Percentiles rank a stretch among this genome's conserved stretches.
Evolutionary conservation across 2,113 vertebrate species (phyloP).

Genomic region (Odobenus rosmarus): DNA sequence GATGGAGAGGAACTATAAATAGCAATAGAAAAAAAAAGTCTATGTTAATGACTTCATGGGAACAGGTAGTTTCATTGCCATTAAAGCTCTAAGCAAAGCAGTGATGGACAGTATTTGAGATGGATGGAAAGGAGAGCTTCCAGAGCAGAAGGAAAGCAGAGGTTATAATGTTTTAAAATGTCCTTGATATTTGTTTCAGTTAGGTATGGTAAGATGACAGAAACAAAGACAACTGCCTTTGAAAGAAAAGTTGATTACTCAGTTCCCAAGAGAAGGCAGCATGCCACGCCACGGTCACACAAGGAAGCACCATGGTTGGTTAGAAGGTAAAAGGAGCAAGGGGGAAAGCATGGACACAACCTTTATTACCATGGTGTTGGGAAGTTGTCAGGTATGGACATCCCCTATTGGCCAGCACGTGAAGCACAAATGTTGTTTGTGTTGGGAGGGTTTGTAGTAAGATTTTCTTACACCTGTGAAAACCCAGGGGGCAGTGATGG

Average conservation of each 20-base stretch:
- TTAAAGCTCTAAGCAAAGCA: neutral
- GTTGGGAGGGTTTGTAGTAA: neutral
- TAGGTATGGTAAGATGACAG: neutral
- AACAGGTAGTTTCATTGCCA: neutral
- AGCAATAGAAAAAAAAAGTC: neutral
- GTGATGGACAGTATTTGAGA: neutral
- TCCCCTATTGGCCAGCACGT: too few relatives aligned
- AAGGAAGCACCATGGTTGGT: accelerated
- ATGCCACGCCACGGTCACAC: accelerated
- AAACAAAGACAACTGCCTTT: neutral
- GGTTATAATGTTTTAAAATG: neutral
- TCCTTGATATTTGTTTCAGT: neutral
- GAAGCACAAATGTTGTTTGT: neutral
- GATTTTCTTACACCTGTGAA: neutral
- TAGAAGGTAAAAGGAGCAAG: neutral
- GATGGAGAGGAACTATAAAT: neutral
- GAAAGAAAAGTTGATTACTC: neutral
- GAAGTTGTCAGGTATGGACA: neutral
- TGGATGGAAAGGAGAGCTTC: neutral
- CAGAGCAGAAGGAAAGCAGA: neutral
- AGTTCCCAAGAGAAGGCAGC: neutral
- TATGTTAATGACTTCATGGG: neutral
- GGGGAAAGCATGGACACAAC: too few relatives aligned
- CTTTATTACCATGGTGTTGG: neutral
- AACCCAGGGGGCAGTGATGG: neutral